Base-by-base conservation (phyloP, 2,113 vertebrate genomes). In the Amia ocellicauda region DNA sequence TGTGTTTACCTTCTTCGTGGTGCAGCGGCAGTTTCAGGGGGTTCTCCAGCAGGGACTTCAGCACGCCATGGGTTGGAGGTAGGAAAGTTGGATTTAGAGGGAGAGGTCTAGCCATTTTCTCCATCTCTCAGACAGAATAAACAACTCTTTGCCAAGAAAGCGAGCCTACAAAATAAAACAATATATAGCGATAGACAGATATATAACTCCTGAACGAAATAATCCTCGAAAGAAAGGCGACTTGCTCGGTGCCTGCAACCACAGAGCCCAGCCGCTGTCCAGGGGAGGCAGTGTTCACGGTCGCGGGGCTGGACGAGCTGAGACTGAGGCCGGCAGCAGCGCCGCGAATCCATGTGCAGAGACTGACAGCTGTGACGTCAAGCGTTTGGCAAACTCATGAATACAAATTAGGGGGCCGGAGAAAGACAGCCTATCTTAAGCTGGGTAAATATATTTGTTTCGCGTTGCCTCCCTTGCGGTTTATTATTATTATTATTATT, bases 31-130 rank as follows among this genome's bases (percentile, higher is more conserved):
- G 88, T 81, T 97, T 98, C 67, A 97, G 89, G 5, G 96, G 96
- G 65, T 98, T 98, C 70, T 98, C 96, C 92, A 98, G 91, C 72
- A 98, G 86, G 45, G 95, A 98, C 75, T 97, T 97, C 64, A 98
- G 92, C 43, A 98, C 96, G 65, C 96, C 94, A 76, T 98, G 94
- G 42, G 92, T 93, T 78, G 93, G 94, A 77, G 93, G 93, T 76
- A 94, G 86, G 81, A 95, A 98, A 83, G 90, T 83, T 76, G 93
- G 79, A 71, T 91, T 94, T 66, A 93, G 58, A 55, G 91, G 76
- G 66, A 93, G 85, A 81, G 91, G 91, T 87, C 94, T 90, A 78
- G 96, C 88, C 95, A 98, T 98, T 86, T 90, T 93, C 84, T 91
- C 86, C 89, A 89, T 89, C 55, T 58, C 55, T 55, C 36, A 58